Conservation (phyloP, 2,888 invertebrate genomes). For the Masnerella sp. region DNA sequence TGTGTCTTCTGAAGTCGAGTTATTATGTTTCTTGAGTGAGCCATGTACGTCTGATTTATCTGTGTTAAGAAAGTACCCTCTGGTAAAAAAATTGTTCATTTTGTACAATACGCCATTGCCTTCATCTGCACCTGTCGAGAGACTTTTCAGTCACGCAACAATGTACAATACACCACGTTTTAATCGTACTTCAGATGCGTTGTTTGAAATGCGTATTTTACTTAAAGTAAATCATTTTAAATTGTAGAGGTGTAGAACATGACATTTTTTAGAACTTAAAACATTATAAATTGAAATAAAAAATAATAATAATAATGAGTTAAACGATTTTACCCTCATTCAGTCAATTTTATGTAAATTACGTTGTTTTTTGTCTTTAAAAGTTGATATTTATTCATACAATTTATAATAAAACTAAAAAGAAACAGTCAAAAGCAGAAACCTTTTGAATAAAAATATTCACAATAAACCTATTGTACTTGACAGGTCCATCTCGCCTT, state of each 20-base stretch:
- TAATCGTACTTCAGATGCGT: not conserved
- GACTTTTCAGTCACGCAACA: slow-evolving; percentile 7
- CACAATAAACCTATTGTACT: too few relatives aligned
- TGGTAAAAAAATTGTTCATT: slow-evolving; percentile 4
- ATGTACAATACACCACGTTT: not conserved
- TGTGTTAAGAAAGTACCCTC: not conserved
- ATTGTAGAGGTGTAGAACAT: too few relatives aligned
- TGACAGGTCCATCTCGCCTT: slow-evolving; percentile 72
- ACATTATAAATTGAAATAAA: too few relatives aligned
- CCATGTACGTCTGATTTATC: not conserved
- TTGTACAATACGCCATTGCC: not conserved
- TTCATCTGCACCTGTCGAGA: slow-evolving; percentile 5
- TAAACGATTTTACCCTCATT: too few relatives aligned
- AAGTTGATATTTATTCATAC: too few relatives aligned
- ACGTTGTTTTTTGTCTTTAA: too few relatives aligned
- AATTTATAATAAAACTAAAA: too few relatives aligned
- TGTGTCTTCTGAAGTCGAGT: not conserved
- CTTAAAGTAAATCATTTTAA: slow-evolving; percentile 8
- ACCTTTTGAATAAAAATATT: too few relatives aligned
- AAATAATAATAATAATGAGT: too few relatives aligned
- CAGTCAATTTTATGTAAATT: too few relatives aligned
- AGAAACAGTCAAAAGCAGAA: too few relatives aligned
- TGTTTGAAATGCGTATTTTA: slow-evolving; percentile 16
- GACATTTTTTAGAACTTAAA: too few relatives aligned
- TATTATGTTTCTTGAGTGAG: not conserved